These are phyloP conservation scores for Drosophila colorata DNA, from an alignment of 2,888 invertebrate genomes.

Conservation along the genomic window DNA sequence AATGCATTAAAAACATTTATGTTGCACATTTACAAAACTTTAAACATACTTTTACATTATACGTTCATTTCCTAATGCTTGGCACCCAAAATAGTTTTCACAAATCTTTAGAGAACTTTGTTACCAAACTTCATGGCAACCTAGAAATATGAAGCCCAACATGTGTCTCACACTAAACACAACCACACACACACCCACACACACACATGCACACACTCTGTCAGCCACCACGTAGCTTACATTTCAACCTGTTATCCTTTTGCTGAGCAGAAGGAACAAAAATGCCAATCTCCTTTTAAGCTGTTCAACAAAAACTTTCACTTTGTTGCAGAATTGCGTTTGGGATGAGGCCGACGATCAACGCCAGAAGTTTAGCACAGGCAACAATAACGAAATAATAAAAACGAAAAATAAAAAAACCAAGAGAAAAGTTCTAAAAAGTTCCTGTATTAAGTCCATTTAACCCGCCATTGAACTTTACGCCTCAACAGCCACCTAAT, in stretches of 20 bases:
- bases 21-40: slow-evolving; percentile 7
- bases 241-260: slow-evolving; percentile 55
- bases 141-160: background rate
- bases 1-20: background rate
- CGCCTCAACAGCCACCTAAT: slow-evolving; percentile 76
- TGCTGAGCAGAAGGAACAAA: slow-evolving; percentile 10
- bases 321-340: slow-evolving; percentile 55
- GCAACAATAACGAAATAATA: slow-evolving; percentile 47
- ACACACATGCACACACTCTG: background rate
- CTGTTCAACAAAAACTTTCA: slow-evolving; percentile 72
- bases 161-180: background rate
- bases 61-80: slow-evolving; percentile 4
- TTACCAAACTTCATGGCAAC: slow-evolving; percentile 13
- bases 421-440: slow-evolving; percentile 67
- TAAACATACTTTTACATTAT: slow-evolving; percentile 20
- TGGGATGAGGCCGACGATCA: slow-evolving; percentile 55
- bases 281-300: slow-evolving; percentile 74
- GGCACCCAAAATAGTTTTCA: slow-evolving; percentile 37
- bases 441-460: slow-evolving; percentile 80
- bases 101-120: slow-evolving; percentile 37
- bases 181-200: background rate
- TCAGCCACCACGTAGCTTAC: slow-evolving; percentile 27
- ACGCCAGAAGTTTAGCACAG: slow-evolving; percentile 61
- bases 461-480: slow-evolving; percentile 81
- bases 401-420: slow-evolving; percentile 5